Percentiles rank a stretch among this genome's conserved stretches.
Evolutionary conservation across 92 coral and sea anemone species (phyloP).

Genomic region (Epizoanthus fatuus): DNA sequence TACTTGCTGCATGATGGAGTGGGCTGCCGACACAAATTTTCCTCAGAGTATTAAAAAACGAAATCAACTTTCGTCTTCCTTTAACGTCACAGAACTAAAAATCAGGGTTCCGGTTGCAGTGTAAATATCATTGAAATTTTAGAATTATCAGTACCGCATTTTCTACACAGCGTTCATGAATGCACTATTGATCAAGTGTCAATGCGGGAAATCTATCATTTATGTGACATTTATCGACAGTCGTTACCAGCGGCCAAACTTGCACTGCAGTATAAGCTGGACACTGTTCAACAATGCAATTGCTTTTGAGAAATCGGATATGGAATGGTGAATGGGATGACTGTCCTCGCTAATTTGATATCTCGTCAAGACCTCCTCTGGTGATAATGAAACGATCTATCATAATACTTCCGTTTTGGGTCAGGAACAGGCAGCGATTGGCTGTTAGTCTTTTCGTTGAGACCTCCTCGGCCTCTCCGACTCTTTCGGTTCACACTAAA

Average conservation of each 20-base stretch:
- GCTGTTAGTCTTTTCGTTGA: no score
- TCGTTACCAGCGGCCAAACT: not conserved
- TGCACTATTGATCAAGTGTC: slow-evolving; percentile 14
- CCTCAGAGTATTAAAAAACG: no score
- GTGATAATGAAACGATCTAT: not conserved
- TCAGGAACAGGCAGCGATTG: no score
- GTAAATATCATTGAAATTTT: not conserved
- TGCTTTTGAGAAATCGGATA: slow-evolving; percentile 16
- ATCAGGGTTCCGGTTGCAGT: not conserved
- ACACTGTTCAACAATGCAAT: not conserved
- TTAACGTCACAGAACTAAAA: not conserved
- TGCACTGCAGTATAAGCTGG: not conserved
- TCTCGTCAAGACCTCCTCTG: slow-evolving; percentile 8
- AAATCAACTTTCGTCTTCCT: no score
- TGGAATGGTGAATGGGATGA: slow-evolving; percentile 17
- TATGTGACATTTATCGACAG: not conserved
- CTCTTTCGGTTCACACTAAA: not conserved
- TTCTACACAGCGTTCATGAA: slow-evolving; percentile 11
- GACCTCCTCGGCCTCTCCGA: not conserved
- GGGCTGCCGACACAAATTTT: no score
- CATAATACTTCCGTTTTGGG: not conserved
- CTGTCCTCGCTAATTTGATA: slow-evolving; percentile 7
- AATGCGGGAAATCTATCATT: slow-evolving; percentile 3
- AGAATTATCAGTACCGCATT: not conserved
- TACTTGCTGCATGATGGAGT: no score